These are phyloP conservation scores for Coendou prehensilis DNA, from an alignment of 2,797 vertebrate genomes.

Conservation along the genomic window DNA sequence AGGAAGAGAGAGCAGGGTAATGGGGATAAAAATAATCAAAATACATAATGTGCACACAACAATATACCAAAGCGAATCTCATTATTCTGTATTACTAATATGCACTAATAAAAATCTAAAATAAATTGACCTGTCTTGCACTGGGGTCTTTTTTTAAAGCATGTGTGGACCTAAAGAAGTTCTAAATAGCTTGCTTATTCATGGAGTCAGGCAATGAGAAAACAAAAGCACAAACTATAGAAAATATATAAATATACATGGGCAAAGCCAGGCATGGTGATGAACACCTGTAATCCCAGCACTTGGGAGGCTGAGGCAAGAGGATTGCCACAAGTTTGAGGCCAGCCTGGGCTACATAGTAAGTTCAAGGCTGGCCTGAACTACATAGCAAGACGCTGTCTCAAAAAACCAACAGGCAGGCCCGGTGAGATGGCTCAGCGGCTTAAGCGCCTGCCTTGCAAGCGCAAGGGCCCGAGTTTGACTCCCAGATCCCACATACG, in stretches of 20 bases:
- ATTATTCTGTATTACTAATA: neutral
- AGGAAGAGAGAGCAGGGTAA: neutral
- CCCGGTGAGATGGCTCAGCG: no score
- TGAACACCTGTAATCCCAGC: neutral
- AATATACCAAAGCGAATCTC: neutral
- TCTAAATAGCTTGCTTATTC: neutral
- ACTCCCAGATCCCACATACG: no score
- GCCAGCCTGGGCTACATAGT: neutral
- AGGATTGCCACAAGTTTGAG: neutral
- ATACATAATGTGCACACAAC: neutral
- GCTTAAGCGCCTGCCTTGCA: no score
- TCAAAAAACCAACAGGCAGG: no score
- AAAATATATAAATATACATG: neutral
- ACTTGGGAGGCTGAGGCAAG: neutral
- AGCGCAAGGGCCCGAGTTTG: no score
- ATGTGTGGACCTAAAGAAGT: conserved; percentile 29
- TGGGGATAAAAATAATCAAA: neutral
- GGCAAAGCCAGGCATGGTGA: neutral
- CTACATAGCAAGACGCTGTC: no score
- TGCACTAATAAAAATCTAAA: neutral
- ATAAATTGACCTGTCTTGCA: neutral
- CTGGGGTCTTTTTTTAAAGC: neutral
- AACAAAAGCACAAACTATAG: neutral
- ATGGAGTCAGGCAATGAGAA: neutral
- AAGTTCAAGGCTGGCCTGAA: no score